Percentiles rank a stretch among this genome's conserved stretches.
These are phyloP conservation scores for Vidua macroura DNA, from an alignment of 2,113 vertebrate species.

Conservation along the genomic window DNA sequence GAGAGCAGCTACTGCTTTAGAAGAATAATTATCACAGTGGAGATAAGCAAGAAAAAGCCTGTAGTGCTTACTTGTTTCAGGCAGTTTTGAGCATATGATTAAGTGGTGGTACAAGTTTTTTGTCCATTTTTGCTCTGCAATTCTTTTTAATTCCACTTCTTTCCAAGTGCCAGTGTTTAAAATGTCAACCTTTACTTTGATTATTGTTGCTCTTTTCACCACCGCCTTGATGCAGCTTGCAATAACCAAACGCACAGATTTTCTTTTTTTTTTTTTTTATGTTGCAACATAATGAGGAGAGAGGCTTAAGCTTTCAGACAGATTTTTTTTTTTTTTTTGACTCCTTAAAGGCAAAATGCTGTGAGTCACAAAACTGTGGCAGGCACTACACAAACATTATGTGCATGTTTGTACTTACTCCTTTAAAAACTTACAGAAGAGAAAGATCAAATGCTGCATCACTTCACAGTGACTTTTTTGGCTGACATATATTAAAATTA, in stretches of 20 bases:
- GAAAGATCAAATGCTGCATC: not conserved
- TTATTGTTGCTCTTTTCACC: constrained; percentile 34
- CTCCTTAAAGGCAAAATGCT: not conserved
- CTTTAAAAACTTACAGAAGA: not conserved
- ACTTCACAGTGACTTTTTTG: not conserved
- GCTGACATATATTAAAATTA: not conserved
- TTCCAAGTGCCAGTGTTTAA: constrained; percentile 17
- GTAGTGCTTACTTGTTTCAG: not conserved
- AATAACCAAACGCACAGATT: not conserved
- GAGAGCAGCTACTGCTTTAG: not conserved
- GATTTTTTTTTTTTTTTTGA: constrained; percentile 35
- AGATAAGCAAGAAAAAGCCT: not conserved
- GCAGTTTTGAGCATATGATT: not conserved
- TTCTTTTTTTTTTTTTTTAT: not conserved
- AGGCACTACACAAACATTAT: not conserved
- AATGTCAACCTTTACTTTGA: constrained; percentile 39
- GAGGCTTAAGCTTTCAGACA: not conserved
- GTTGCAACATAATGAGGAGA: not conserved
- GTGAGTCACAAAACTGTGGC: constrained; percentile 9
- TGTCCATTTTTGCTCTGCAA: constrained; percentile 1
- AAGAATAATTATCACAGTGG: not conserved
- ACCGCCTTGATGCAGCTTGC: not conserved
- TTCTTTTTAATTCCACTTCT: constrained; percentile 8
- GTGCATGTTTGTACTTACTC: not conserved
- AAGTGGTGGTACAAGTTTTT: not conserved